Evolutionary conservation across 2,797 vertebrate genomes (phyloP), one percentile per base, ranked within the genome.

Genomic region (Hippocampus kuda): DNA sequence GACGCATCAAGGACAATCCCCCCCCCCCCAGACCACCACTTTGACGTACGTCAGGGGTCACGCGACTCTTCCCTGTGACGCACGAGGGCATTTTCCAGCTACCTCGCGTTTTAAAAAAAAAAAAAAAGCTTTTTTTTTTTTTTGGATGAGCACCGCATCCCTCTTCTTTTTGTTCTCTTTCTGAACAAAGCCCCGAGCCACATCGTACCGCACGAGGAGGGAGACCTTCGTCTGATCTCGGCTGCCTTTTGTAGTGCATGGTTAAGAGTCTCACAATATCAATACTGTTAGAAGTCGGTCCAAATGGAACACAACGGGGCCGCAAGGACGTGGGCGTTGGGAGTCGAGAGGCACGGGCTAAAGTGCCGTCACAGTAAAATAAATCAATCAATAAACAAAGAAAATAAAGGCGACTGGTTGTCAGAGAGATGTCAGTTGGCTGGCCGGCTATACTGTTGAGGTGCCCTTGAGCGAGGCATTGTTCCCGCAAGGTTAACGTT

Each of bases 221-320:
- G 20, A 63, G 38, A 63, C 20, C 61, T 42, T n/a, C 30, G 41
- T 63, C 34, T 63, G 61, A 63, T 63, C 34, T 62, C 34, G 38
- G 30, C 16, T 38, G 60, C 18, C 41, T 46, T 62, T 41, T 34
- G 18, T 61, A 4, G 30, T 20, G 60, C 16, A 22, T 38, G 18
- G 18, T 62, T 41, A 38, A 61, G 38, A n/a, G 34, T 22, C 20
- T 63, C 18, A 63, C 22, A 41, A 41, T 63, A 20, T 42, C 38
- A 11, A 22, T 64, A 42, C 11, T 64, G 22, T 64, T 42, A 2
- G 20, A 64, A 42, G 24, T 44, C 18, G 10, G 4, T n/a, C 20
- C 34, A 64, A 44, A 64, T 22, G 16, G 59, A 64, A 10, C 62
- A 64, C 13, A 34, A 27, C 0, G 57, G 27, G 15, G 15, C 48